Evolutionary conservation across 92 coral and sea anemone species (phyloP).

Genomic region (Ricordea florida): DNA sequence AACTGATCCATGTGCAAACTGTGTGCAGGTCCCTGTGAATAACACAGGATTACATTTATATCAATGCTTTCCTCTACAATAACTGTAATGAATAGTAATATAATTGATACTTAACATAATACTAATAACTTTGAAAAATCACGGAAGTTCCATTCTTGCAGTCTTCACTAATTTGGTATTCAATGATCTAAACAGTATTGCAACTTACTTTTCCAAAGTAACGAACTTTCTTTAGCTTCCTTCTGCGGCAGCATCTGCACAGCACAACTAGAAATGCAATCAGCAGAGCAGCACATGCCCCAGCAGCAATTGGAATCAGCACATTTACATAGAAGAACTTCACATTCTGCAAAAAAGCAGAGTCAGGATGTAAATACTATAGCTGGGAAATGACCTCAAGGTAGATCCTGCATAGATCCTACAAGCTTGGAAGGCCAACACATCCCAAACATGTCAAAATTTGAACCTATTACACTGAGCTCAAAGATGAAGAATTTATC

Average conservation of each 20-base stretch:
- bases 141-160: too few relatives aligned
- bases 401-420: too few relatives aligned
- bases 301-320: constrained; percentile 86
- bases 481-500: too few relatives aligned
- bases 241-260: constrained; percentile 84
- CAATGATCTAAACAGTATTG: too few relatives aligned
- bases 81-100: too few relatives aligned
- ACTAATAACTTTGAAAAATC: background rate
- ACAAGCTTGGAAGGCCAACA: too few relatives aligned
- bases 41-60: background rate
- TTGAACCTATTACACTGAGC: too few relatives aligned
- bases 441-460: too few relatives aligned
- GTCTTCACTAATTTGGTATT: too few relatives aligned
- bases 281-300: constrained; percentile 82
- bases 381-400: background rate
- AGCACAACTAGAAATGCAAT: constrained; percentile 86
- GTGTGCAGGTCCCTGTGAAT: constrained; percentile 69
- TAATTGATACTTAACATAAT: too few relatives aligned
- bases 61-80: background rate
- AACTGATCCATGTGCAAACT: constrained; percentile 86
- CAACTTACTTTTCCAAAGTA: constrained; percentile 94
- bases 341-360: constrained; percentile 46
- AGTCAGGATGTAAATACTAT: background rate
- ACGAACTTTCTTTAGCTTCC: constrained; percentile 90
- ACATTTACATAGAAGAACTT: constrained; percentile 82